phyloP scores from a whole-genome alignment of 1,140 invertebrate genomes.

The Stratiolaelaps scimitus region DNA sequence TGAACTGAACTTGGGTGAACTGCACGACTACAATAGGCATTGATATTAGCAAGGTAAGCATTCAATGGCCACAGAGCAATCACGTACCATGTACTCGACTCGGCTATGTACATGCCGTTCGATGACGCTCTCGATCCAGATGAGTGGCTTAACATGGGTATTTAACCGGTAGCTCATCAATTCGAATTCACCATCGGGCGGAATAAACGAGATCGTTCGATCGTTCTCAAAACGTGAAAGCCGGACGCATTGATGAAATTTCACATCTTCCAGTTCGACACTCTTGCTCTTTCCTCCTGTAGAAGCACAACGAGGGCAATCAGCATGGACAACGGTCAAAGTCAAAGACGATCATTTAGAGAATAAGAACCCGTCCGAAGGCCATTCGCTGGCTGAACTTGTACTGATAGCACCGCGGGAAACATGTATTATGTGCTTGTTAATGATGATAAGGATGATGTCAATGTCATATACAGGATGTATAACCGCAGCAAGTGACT shows the following conservation, averaged over 20 bases:
- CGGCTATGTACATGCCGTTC: slow-evolving; percentile 94
- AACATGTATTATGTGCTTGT: no score
- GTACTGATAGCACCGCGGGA: no score
- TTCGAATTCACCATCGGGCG: slow-evolving; percentile 98
- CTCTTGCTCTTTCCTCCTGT: slow-evolving; percentile 85
- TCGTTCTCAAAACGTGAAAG: slow-evolving; percentile 96
- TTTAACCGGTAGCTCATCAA: slow-evolving; percentile 98
- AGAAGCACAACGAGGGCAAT: slow-evolving; percentile 32
- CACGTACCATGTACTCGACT: slow-evolving; percentile 98
- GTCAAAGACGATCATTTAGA: neutral
- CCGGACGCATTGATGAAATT: slow-evolving; percentile 98
- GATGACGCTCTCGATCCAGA: slow-evolving; percentile 99
- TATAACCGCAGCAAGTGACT: slow-evolving; percentile 31
- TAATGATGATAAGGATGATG: no score
- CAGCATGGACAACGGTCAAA: neutral
- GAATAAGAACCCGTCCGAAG: no score
- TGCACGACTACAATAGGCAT: no score
- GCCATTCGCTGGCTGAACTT: neutral
- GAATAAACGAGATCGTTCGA: slow-evolving; percentile 95
- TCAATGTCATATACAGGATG: no score
- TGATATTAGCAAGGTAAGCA: no score
- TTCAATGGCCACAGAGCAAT: no score
- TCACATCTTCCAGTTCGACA: slow-evolving; percentile 97
- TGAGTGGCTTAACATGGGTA: slow-evolving; percentile 92
- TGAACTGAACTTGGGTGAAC: no score